A percentile compares a stretch with the other conserved stretches of the same genome.
These are phyloP conservation scores for Cryptotermes secundus DNA, from an alignment of 1,140 invertebrate genomes.

Conservation along the genomic window DNA sequence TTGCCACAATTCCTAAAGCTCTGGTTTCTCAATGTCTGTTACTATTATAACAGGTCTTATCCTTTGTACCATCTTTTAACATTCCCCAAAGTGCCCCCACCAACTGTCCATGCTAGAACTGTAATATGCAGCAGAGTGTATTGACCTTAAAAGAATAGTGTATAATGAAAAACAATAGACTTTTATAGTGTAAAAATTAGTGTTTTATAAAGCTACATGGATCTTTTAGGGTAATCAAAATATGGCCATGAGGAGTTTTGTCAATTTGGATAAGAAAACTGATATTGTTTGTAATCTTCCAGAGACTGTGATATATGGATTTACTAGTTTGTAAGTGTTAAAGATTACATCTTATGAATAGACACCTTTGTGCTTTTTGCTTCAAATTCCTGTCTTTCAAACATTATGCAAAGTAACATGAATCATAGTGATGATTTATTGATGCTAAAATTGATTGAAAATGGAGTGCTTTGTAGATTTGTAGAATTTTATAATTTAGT, in stretches of 20 bases:
- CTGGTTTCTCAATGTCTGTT: neutral
- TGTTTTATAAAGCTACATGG: neutral
- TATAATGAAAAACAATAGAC: neutral
- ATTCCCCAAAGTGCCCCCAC: slow-evolving; percentile 17
- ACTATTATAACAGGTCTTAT: neutral
- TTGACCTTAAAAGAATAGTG: neutral
- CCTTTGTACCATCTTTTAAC: neutral
- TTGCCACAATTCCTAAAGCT: neutral
- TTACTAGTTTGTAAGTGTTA: neutral
- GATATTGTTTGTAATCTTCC: neutral
- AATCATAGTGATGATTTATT: neutral
- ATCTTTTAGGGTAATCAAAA: neutral
- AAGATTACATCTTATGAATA: neutral
- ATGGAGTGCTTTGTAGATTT: no score
- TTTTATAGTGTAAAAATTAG: neutral
- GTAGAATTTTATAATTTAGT: no score
- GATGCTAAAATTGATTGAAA: neutral
- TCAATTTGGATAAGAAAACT: neutral
- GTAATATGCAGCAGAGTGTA: neutral
- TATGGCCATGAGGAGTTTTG: neutral
- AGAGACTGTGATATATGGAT: neutral
- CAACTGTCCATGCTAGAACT: neutral
- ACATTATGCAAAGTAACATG: neutral
- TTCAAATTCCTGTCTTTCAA: neutral
- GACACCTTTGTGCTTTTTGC: neutral